phyloP scores from a whole-genome alignment of 2,888 invertebrate species.

The Melipona beecheii region DNA sequence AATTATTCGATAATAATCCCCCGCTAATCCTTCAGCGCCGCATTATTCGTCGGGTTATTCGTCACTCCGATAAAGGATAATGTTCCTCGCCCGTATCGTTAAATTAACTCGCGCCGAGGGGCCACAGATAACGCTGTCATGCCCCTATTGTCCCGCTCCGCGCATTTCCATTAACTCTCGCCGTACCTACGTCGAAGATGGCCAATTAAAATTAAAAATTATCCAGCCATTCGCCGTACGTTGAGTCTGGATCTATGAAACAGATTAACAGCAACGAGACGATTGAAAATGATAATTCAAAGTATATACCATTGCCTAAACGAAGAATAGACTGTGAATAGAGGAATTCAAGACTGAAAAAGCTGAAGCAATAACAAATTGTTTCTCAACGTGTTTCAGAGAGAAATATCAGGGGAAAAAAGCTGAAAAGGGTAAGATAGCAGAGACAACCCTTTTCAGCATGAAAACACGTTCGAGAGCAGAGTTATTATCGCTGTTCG shows the following conservation, averaged over 20 bases:
- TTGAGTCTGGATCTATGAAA: neutral
- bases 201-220: neutral
- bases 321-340: no score
- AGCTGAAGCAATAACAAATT: no score
- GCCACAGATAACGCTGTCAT: neutral
- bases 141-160: neutral
- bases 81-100: neutral
- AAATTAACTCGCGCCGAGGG: slow-evolving; percentile 4
- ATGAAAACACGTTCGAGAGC: no score
- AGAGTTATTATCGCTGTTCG: neutral
- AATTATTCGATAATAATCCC: slow-evolving; percentile 44
- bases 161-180: neutral
- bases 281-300: neutral
- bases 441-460: no score
- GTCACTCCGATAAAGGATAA: neutral
- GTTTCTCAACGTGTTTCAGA: no score
- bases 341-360: no score
- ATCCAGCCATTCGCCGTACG: neutral
- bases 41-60: slow-evolving; percentile 15
- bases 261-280: neutral
- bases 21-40: slow-evolving; percentile 22
- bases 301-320: neutral
- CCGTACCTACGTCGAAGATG: neutral
- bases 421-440: no score
- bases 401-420: no score